Conservation (phyloP, 1,140 invertebrate species). For the Oryctes rhinoceros region DNA sequence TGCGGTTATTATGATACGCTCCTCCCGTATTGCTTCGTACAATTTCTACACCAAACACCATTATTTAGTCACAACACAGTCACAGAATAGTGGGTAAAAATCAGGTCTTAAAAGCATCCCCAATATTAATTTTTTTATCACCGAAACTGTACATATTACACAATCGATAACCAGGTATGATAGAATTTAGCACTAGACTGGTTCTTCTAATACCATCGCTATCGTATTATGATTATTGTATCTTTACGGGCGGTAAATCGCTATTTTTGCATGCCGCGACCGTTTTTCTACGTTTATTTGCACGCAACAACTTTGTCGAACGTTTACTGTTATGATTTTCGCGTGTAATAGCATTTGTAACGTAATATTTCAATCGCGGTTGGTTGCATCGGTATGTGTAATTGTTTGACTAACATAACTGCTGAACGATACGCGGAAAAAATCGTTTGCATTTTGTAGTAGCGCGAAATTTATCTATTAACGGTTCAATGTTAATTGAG, state of each 20-base stretch:
- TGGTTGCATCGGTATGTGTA: conserved; percentile 2
- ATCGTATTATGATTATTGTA: conserved; percentile 18
- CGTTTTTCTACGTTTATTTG: conserved; percentile 22
- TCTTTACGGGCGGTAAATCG: not conserved
- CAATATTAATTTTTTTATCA: not conserved
- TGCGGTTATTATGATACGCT: not conserved
- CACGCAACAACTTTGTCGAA: not conserved
- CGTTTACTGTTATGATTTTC: conserved; percentile 9
- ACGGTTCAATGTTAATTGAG: not conserved
- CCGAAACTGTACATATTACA: not conserved
- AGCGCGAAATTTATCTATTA: not conserved
- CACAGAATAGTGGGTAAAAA: not conserved
- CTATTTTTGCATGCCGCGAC: not conserved
- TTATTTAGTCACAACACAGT: too few species aligned
- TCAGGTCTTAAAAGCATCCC: not conserved
- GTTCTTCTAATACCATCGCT: not conserved
- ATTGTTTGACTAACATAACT: not conserved
- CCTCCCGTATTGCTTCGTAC: not conserved
- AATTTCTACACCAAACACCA: not conserved
- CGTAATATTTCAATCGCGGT: conserved; percentile 14
- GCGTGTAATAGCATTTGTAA: not conserved
- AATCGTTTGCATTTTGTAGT: conserved; percentile 4
- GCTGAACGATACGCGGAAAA: conserved; percentile 6
- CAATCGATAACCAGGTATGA: not conserved
- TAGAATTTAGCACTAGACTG: conserved; percentile 22